Base-by-base conservation (phyloP, 2,888 invertebrate species). In the Heliconius ismenius region DNA sequence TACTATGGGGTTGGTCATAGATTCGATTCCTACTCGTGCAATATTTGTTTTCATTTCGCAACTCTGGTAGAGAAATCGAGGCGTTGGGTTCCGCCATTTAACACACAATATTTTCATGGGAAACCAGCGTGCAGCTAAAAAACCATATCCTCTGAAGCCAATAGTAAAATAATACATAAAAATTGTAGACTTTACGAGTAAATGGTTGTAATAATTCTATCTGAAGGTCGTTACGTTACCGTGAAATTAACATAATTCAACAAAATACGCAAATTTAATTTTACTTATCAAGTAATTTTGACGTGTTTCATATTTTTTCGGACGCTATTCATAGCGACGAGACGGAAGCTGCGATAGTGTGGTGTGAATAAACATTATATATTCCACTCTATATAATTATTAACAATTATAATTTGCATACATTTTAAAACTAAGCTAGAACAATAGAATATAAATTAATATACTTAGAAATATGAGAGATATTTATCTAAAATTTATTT, bases 321-420 rank as follows among this genome's bases (percentile, higher is more conserved):
- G 10, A 7, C n/a, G 3, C 13, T 70, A 9, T 70, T 36, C 13
- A 13, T 58, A 3, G 13, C 28, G 32, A 24, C 18, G 26, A 58
- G 58, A 58, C 70, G 58, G 58, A 70, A 70, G n/a, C 54, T 32
- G 69, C 54, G 7, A 70, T 39, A 67, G 24, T 32, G 13, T 70
- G 9, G 32, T 70, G 70, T 70, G 32, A 70, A 70, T 36, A 70
- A 15, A 70, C 32, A 70, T 70, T 15, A 70, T 36, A n/a, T 70
- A 70, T 58, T 58, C 54, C 70, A 70, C 70, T 70, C 70, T 32
- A 70, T 58, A 70, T 70, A 39, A 73, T 43, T 62, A 24, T 62
- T 36, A 62, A 62, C 39, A 62, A 73, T 73, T 73, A 73, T 43
- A 60, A 60, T 21, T 18, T 63, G 39, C 24, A 73, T 73, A 63